Evolutionary conservation across 2,797 vertebrate genomes (phyloP), one percentile per base, ranked within the genome.

Genomic region (Crocodylus rhombifer): DNA sequence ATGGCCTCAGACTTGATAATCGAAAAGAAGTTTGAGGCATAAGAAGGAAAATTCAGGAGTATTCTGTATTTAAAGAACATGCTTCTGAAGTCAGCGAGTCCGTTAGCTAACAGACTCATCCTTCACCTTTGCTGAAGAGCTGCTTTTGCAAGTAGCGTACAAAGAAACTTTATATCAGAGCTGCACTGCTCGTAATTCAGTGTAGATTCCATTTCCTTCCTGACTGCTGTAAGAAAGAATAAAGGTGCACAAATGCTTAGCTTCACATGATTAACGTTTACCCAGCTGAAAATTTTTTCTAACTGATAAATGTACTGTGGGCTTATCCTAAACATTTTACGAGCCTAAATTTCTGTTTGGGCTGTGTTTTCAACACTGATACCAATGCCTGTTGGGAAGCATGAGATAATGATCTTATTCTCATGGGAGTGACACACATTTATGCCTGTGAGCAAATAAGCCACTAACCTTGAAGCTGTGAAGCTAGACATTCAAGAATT

Each of bases 181-280:
- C 90, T 95, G 91, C 80, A 84, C 96, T 91, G 89, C 94, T 97
- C 61, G 1, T 92, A 91, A 87, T 93, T 87, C 96, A 97, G 97
- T 7, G 4, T 96, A 97, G 96, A 94, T 97, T 97, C 97, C 96
- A 94, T 89, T 96, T 97, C 91, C 96, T 93, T 79, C 79, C 42
- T 98, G 98, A 98, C 97, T 97, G 98, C 97, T 98, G 97, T 98
- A 98, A 98, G 97, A 95, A 97, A 97, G 98, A 98, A 98, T 96
- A 96, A 96, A 97, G 98, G 96, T 98, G 98, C 98, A 98, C 96
- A 98, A 96, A 97, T 97, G 98, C 98, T 97, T 98, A 98, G 98
- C 98, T 98, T 97, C 97, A 97, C 89, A 93, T 98, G 96, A 98
- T 98, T 98, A 98, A 98, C 98, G 97, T 97, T 95, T 95, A 96